phyloP scores from a whole-genome alignment of 2,797 vertebrate genomes.

The Epinephelus coioides region DNA sequence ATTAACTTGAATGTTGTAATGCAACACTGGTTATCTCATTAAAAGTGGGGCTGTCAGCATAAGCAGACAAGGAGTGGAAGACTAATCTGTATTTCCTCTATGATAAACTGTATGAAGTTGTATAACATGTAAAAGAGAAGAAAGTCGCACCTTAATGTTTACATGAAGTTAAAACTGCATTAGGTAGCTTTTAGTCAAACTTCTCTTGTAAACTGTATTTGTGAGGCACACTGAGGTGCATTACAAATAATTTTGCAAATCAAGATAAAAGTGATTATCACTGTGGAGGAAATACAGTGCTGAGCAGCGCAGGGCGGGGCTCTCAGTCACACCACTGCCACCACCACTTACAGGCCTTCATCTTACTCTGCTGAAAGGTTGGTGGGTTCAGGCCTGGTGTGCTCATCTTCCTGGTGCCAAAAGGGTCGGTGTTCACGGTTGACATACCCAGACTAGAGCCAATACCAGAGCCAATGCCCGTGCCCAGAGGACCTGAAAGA shows the following conservation, averaged over 20 bases:
- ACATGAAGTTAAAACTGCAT: not conserved
- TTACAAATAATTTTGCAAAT: constrained; percentile 14
- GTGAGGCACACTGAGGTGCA: not conserved
- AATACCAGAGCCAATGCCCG: constrained; percentile 92
- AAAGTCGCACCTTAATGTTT: not conserved
- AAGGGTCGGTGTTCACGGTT: constrained; percentile 94
- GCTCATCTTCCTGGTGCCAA: constrained; percentile 98
- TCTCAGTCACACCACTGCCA: constrained; percentile 93
- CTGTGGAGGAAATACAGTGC: constrained; percentile 78
- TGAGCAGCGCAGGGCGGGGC: constrained; percentile 85
- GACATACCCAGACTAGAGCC: constrained; percentile 94
- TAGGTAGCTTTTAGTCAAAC: not conserved
- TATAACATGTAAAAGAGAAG: not conserved
- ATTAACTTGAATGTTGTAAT: not conserved
- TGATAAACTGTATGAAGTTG: not conserved
- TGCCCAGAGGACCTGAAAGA: constrained; percentile 91
- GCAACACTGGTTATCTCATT: not conserved
- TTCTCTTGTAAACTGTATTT: not conserved
- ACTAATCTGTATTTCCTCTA: constrained; percentile 85
- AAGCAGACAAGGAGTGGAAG: constrained; percentile 80
- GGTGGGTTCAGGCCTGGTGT: constrained; percentile 97
- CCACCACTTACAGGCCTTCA: constrained; percentile 96
- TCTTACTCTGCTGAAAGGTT: constrained; percentile 99
- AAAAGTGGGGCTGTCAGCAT: constrained; percentile 72
- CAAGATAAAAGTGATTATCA: not conserved